phyloP scores from a whole-genome alignment of 2,113 vertebrate species.

The Neolamprologus longior region DNA sequence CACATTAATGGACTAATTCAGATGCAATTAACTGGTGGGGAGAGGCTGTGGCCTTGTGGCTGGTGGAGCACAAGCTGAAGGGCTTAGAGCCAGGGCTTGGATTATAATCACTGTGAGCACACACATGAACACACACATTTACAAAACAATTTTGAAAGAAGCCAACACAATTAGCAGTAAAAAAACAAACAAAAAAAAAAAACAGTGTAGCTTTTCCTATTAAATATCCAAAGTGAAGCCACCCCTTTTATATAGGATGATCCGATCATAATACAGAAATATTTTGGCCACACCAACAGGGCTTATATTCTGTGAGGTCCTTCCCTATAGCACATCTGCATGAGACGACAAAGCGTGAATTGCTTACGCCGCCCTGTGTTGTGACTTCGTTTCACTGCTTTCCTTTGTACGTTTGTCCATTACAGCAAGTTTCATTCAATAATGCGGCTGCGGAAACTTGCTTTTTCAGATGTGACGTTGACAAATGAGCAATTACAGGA shows the following conservation, averaged over 20 bases:
- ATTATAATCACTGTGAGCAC: slow-evolving; percentile 37
- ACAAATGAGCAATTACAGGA: slow-evolving; percentile 69
- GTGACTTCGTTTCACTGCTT: not conserved
- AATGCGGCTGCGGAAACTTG: not conserved
- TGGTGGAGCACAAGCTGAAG: slow-evolving; percentile 50
- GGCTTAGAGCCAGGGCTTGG: slow-evolving; percentile 43
- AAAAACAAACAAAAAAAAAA: not conserved
- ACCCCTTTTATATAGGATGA: not conserved
- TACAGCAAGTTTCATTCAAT: slow-evolving; percentile 21
- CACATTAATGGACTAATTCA: slow-evolving; percentile 74
- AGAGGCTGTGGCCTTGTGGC: slow-evolving; percentile 66
- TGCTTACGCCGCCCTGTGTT: not conserved
- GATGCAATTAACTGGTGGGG: slow-evolving; percentile 70
- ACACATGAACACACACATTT: slow-evolving; percentile 2
- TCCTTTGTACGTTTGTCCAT: not conserved
- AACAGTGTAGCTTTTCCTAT: not conserved
- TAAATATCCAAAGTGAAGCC: not conserved
- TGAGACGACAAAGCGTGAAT: not conserved
- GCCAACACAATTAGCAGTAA: not conserved
- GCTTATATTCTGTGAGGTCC: not conserved
- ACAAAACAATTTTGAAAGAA: slow-evolving; percentile 22
- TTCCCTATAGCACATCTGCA: not conserved
- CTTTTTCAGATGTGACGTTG: slow-evolving; percentile 58
- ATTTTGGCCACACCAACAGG: not conserved
- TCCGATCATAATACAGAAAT: not conserved